These are phyloP conservation scores for Apeira syringaria DNA, from an alignment of 2,888 invertebrate genomes.

Conservation along the genomic window DNA sequence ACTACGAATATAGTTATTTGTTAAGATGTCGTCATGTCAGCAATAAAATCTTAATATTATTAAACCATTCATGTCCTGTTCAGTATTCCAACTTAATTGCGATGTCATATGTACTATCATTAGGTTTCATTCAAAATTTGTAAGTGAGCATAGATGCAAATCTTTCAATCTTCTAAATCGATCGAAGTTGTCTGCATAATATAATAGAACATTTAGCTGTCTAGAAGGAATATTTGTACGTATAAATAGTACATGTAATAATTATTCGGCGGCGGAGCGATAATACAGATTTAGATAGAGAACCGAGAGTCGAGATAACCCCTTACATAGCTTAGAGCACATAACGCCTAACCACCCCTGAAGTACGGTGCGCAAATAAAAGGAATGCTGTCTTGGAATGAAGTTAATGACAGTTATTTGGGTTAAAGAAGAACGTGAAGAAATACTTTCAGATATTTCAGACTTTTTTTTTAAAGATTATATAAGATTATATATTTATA, in stretches of 20 bases:
- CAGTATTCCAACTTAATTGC: not conserved
- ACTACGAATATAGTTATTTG: no score
- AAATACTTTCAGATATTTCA: no score
- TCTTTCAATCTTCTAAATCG: slow-evolving; percentile 8
- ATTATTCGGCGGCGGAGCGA: slow-evolving; percentile 78
- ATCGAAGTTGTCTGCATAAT: slow-evolving; percentile 2
- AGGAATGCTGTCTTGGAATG: no score
- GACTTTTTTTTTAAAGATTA: no score
- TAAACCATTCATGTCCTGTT: no score
- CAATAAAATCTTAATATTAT: no score
- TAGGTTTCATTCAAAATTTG: not conserved
- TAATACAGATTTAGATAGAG: slow-evolving; percentile 82
- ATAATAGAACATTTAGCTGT: slow-evolving; percentile 3
- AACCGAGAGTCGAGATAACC: slow-evolving; percentile 75
- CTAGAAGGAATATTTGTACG: slow-evolving; percentile 22
- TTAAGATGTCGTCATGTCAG: no score
- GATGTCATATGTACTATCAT: not conserved
- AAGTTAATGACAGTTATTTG: no score
- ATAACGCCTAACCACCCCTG: slow-evolving; percentile 65
- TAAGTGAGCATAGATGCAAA: slow-evolving; percentile 2
- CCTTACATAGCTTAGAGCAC: slow-evolving; percentile 80
- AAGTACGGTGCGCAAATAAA: slow-evolving; percentile 49
- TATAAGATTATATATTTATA: no score
- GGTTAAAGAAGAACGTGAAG: no score
- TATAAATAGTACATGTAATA: slow-evolving; percentile 63